A percentile compares a stretch with the other conserved stretches of the same genome.
phyloP scores from a whole-genome alignment of 2,888 invertebrate genomes.

The Anaspis maculata region DNA sequence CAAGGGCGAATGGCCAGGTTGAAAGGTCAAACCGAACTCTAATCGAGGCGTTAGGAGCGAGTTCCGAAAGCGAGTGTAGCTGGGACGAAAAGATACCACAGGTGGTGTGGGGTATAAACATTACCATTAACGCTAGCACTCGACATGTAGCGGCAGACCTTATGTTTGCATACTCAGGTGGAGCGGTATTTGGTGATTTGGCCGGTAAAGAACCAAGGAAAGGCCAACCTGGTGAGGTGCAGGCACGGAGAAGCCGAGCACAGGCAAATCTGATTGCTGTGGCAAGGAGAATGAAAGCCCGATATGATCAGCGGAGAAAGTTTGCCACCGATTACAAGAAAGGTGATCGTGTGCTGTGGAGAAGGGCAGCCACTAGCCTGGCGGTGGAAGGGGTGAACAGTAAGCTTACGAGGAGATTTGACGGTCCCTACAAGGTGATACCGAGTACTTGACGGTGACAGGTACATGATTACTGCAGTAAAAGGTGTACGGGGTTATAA shows the following conservation, averaged over 20 bases:
- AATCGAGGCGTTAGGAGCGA: slow-evolving; percentile 21
- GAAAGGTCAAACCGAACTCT: slow-evolving; percentile 25
- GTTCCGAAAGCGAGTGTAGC: slow-evolving; percentile 13
- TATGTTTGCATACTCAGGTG: slow-evolving; percentile 18
- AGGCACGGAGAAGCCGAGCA: no score
- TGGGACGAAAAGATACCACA: slow-evolving; percentile 23
- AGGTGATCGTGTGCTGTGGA: slow-evolving; percentile 18
- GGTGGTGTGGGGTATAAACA: slow-evolving; percentile 24
- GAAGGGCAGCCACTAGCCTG: slow-evolving; percentile 9
- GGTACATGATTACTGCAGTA: not conserved
- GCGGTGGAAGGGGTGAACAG: slow-evolving; percentile 16
- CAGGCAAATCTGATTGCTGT: no score
- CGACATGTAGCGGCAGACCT: slow-evolving; percentile 21
- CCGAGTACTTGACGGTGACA: not conserved
- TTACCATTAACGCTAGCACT: slow-evolving; percentile 20
- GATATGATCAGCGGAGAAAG: no score
- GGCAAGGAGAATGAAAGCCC: no score
- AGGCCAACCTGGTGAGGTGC: no score
- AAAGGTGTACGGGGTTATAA: no score
- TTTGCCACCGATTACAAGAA: slow-evolving; percentile 14
- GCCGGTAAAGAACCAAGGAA: no score
- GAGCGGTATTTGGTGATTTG: no score
- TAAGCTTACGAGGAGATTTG: no score
- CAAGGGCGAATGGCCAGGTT: slow-evolving; percentile 22
- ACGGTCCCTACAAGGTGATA: not conserved